Evolutionary conservation across 2,113 vertebrate genomes (phyloP).

Genomic region (Agelaius tricolor): DNA sequence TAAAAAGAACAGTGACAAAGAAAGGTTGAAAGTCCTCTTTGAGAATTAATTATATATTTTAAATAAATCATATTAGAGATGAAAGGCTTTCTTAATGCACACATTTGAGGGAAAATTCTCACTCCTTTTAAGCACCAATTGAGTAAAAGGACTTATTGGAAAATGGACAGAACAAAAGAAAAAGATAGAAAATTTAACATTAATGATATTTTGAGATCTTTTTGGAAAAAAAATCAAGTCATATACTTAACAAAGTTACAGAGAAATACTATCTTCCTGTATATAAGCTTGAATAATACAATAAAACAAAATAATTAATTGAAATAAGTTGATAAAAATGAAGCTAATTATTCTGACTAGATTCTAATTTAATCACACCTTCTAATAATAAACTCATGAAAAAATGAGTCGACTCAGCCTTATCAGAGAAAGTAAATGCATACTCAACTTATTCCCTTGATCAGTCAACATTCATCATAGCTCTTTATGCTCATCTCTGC

Average conservation of each 20-base stretch:
- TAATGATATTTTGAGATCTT: neutral
- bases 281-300: neutral
- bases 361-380: neutral
- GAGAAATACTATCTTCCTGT: neutral
- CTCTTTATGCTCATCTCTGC: neutral
- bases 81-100: neutral
- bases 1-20: neutral
- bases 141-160: neutral
- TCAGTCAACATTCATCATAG: neutral
- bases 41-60: neutral
- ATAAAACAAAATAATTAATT: neutral
- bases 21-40: neutral
- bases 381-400: neutral
- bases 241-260: neutral
- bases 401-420: neutral
- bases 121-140: neutral
- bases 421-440: neutral
- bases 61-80: constrained; percentile 1
- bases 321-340: neutral
- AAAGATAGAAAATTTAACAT: neutral
- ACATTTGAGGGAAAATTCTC: neutral
- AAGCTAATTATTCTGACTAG: neutral
- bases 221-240: neutral
- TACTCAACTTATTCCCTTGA: neutral
- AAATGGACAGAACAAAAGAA: neutral